These are phyloP conservation scores for Neodiprion virginianus DNA, from an alignment of 1,140 invertebrate species.

Conservation along the genomic window DNA sequence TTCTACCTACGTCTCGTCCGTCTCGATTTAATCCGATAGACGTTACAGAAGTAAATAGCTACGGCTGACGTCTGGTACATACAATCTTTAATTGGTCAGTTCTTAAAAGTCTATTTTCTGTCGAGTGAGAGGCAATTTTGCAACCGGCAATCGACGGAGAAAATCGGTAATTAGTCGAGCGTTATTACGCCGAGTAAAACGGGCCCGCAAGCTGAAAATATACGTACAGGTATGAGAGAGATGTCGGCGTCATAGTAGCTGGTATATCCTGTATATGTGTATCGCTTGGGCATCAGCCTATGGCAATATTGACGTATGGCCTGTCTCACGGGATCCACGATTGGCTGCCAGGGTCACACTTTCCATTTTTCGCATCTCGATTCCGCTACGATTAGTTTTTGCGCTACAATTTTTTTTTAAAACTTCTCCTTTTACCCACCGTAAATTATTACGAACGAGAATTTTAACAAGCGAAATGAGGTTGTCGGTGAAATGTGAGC, in stretches of 20 bases:
- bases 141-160: slow-evolving; percentile 11
- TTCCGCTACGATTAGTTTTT: background rate
- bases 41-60: background rate
- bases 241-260: too few species aligned
- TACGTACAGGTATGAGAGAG: too few species aligned
- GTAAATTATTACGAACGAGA: too few species aligned
- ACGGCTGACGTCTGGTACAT: background rate
- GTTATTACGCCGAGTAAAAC: background rate
- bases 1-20: background rate
- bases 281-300: background rate
- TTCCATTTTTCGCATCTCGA: background rate
- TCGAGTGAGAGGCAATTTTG: slow-evolving; percentile 5
- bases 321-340: background rate
- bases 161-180: slow-evolving; percentile 16
- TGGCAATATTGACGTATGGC: background rate
- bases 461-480: too few species aligned
- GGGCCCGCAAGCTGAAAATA: background rate
- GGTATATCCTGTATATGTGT: too few species aligned
- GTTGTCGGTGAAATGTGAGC: too few species aligned
- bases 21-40: background rate
- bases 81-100: background rate
- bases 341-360: background rate
- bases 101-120: slow-evolving; percentile 6
- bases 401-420: too few species aligned
- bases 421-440: too few species aligned